These are phyloP conservation scores for Elephantulus edwardii DNA, from an alignment of 2,113 vertebrate species.

Conservation along the genomic window DNA sequence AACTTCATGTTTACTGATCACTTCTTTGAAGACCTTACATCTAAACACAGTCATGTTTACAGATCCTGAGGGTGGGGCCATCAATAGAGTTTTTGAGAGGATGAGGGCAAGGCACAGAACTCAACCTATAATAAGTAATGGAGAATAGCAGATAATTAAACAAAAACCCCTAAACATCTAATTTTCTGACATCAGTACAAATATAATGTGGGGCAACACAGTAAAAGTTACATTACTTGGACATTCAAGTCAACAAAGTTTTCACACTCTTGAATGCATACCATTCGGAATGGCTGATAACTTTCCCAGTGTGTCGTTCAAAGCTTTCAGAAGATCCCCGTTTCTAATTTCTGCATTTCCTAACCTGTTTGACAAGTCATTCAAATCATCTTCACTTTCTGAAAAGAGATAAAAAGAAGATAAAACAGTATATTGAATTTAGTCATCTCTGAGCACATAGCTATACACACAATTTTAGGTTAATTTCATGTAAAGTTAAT, in stretches of 20 bases:
- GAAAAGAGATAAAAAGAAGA: slow-evolving; percentile 41
- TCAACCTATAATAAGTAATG: neutral
- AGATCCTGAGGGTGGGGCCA: neutral
- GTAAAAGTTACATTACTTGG: neutral
- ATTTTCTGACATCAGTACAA: neutral
- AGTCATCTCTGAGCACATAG: neutral
- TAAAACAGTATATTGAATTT: neutral
- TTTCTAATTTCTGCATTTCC: slow-evolving; percentile 90
- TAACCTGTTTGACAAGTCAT: slow-evolving; percentile 86
- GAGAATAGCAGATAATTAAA: neutral
- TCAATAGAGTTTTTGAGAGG: neutral
- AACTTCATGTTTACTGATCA: neutral
- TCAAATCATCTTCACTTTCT: slow-evolving; percentile 89
- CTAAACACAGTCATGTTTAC: neutral
- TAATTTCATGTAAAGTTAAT: neutral
- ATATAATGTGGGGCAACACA: neutral
- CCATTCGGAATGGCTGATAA: slow-evolving; percentile 92
- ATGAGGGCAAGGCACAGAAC: neutral
- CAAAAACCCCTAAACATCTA: neutral
- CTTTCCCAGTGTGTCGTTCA: slow-evolving; percentile 92
- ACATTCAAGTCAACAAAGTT: neutral
- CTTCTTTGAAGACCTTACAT: neutral
- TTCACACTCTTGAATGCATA: slow-evolving; percentile 75
- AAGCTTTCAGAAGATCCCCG: slow-evolving; percentile 86
- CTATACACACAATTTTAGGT: neutral